These are phyloP conservation scores for Mya arenaria DNA, from an alignment of 1,140 invertebrate species.

Conservation along the genomic window DNA sequence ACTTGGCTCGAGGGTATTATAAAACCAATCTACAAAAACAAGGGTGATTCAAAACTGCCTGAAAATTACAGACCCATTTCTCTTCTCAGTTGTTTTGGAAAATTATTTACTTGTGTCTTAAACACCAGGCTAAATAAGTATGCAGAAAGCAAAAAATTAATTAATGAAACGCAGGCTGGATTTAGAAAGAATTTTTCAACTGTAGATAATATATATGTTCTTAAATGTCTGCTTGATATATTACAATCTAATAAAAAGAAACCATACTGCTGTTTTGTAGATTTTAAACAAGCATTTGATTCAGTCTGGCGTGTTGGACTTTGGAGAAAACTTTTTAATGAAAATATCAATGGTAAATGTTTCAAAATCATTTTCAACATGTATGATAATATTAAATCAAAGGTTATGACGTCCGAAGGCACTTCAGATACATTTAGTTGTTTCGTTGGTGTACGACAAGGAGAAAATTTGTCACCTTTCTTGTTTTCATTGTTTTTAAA, in stretches of 20 bases:
- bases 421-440: too few species aligned
- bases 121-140: slow-evolving; percentile 31
- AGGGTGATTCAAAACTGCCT: slow-evolving; percentile 41
- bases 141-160: slow-evolving; percentile 16
- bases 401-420: too few species aligned
- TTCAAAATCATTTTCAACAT: too few species aligned
- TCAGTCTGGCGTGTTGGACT: too few species aligned
- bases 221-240: slow-evolving; percentile 9
- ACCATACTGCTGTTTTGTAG: too few species aligned
- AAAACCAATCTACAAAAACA: slow-evolving; percentile 46
- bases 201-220: slow-evolving; percentile 51
- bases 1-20: slow-evolving; percentile 21
- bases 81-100: slow-evolving; percentile 37
- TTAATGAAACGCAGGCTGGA: slow-evolving; percentile 41
- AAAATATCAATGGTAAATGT: too few species aligned
- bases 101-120: slow-evolving; percentile 43
- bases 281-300: too few species aligned
- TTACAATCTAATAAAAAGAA: slow-evolving; percentile 18
- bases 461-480: too few species aligned
- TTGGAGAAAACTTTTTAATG: too few species aligned
- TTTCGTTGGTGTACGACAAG: too few species aligned
- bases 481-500: too few species aligned
- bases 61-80: slow-evolving; percentile 46
- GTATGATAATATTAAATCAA: too few species aligned
- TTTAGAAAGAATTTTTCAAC: slow-evolving; percentile 48